Evolutionary conservation across 2,888 invertebrate genomes (phyloP), one percentile per base, ranked within the genome.

Genomic region (Troides helena): DNA sequence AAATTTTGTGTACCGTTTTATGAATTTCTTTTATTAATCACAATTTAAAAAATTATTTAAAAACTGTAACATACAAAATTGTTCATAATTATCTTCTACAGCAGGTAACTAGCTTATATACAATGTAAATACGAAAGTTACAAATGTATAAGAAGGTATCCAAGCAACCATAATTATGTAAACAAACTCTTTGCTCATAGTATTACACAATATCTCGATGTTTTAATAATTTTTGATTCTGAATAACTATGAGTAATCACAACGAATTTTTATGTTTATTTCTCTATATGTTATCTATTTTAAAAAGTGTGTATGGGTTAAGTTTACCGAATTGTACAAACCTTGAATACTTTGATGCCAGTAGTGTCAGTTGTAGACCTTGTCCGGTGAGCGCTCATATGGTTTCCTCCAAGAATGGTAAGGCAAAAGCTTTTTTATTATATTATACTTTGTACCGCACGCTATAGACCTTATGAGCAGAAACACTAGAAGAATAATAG

Each of bases 351-450:
- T 90, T 84, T 69, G 90, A 92, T 12, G 81, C 89, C 0, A 83
- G 81, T 56, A 69, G 73, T 36, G 77, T 90, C 73, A 73, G 74
- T n/a, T 92, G 92, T 72, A 73, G 80, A 63, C 57, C 75, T 5
- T 92, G 92, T 74, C 82, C 84, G n/a, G 76, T 72, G 14, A 91
- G 91, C 74, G 77, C 75, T 23, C 89, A 89, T 0, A 78, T 90
- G 83, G 78, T 84, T 18, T 74, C 82, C 17, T 84, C 90, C 56
- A 8, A 21, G 23, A 88, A 92, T 75, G 90, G 92, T 91, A 78
- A 87, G 88, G 77, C 6, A 30, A n/a, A 21, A 14, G 50, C 10
- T 50, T 50, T 39, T 50, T 1, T 50, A 14, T 14, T 18, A 14
- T 17, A 50, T 17, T 50, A 50, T 5, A 17, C 14, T 50, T 5